Base-by-base conservation (phyloP, 37 sponge, comb jelly and placozoan genomes). In the Tethya wilhelma region DNA sequence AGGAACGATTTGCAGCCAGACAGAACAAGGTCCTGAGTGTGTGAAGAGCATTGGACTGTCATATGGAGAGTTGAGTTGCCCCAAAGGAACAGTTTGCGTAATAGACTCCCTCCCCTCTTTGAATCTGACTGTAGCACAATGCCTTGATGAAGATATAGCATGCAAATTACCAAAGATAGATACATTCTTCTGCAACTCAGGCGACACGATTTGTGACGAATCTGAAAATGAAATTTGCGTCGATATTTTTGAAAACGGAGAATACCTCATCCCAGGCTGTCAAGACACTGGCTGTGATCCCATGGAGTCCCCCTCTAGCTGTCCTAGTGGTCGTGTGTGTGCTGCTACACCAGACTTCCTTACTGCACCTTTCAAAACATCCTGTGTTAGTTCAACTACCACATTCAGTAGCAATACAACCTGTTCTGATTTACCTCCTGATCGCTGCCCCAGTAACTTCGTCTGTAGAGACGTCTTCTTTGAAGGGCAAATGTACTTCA, bases 171-270 rank as follows among this genome's bases (percentile, higher is more conserved):
- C 63, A 12, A 60, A 17, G 7, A 17, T 60, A 25, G 63, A 60
- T 25, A 60, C 63, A 60, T 60, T 60, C 63, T 60, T 60, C 28
- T 60, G 63, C 28, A 23, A 26, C 28, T 60, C 63, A 6, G 63
- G 63, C 11, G 63, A 17, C 20, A 60, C 63, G 28, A 60, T 60
- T n/a, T 60, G 63, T 60, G 63, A n/a, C 28, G 7, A 12, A 23
- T 14, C 53, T 19, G 14, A 14, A 49, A 14, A 9, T 14, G 63
- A 60, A 26, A n/a, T 23, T 26, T 60, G 63, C 28, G 63, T n/a
- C 22, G 63, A 60, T 60, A n/a, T 60, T 60, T 60, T n/a, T 60
- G 63, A 60, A n/a, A 60, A 26, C 22, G 63, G 63, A n/a, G 22
- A 25, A n/a, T 60, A 60, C 63, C 63, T 60, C 22, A 26, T 60